A percentile compares a stretch with the other conserved stretches of the same genome.
Conservation (phyloP, 37 sponge, comb jelly and placozoan species). For the Mnemiopsis leidyi region DNA sequence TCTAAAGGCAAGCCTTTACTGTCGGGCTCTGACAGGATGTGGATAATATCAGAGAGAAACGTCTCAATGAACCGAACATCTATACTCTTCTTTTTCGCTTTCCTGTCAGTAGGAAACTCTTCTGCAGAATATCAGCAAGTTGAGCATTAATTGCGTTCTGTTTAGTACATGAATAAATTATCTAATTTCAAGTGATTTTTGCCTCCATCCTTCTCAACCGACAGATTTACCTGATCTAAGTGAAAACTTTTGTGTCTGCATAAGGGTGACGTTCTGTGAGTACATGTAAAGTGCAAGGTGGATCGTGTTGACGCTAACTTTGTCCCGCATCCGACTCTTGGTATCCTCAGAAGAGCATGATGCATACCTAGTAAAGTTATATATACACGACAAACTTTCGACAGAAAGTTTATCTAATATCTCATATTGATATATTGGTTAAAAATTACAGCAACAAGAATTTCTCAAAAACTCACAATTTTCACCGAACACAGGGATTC, state of each 20-base stretch:
- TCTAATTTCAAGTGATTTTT: no score
- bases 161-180: no score
- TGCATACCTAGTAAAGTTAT: neutral
- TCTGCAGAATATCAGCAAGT: no score
- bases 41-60: conserved; percentile 49
- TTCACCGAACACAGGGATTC: no score
- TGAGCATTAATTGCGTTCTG: no score
- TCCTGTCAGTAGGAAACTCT: conserved; percentile 55
- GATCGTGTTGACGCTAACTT: conserved; percentile 42
- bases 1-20: conserved; percentile 40
- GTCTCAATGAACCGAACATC: conserved; percentile 60
- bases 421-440: no score
- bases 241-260: conserved; percentile 63
- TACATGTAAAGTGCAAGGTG: conserved; percentile 63
- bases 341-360: neutral
- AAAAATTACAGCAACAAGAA: no score
- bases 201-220: no score
- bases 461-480: no score
- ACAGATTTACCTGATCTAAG: conserved; percentile 26
- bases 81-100: conserved; percentile 57
- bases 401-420: no score
- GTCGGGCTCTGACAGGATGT: conserved; percentile 27
- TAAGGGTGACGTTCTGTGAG: conserved; percentile 60
- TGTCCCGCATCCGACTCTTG: conserved; percentile 9
- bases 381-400: no score